Evolutionary conservation across 2,113 vertebrate genomes (phyloP).

Genomic region (Saccopteryx leptura): DNA sequence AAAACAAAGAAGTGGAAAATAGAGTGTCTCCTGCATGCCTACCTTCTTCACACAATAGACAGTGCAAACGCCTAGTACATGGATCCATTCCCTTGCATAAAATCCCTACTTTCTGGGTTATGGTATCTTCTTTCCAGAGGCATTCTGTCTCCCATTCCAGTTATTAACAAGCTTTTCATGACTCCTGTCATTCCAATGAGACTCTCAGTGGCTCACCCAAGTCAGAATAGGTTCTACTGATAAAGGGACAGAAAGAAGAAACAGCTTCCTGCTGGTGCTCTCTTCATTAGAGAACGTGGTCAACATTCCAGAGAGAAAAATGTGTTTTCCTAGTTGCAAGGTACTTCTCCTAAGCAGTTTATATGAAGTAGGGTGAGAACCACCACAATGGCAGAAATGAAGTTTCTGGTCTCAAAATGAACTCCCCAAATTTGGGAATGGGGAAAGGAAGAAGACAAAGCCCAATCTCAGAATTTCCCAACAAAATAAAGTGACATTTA

Average conservation of each 20-base stretch:
- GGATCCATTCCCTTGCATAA: not conserved
- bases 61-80: not conserved
- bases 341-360: not conserved
- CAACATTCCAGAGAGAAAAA: conserved; percentile 25
- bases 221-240: not conserved
- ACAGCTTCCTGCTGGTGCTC: not conserved
- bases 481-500: not conserved
- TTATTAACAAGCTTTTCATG: not conserved
- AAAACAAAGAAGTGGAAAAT: not conserved
- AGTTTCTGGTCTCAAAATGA: not conserved
- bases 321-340: not conserved
- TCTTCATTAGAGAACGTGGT: not conserved
- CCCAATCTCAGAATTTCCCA: not conserved
- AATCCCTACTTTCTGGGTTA: not conserved
- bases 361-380: not conserved
- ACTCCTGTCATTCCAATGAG: not conserved
- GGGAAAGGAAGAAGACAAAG: not conserved
- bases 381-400: not conserved
- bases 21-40: not conserved
- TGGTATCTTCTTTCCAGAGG: not conserved
- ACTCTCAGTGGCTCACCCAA: not conserved
- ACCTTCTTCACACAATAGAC: not conserved
- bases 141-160: not conserved
- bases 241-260: not conserved
- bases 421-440: not conserved